Evolutionary conservation across 2,888 invertebrate genomes (phyloP).

Genomic region (Trichopoda pennipes): DNA sequence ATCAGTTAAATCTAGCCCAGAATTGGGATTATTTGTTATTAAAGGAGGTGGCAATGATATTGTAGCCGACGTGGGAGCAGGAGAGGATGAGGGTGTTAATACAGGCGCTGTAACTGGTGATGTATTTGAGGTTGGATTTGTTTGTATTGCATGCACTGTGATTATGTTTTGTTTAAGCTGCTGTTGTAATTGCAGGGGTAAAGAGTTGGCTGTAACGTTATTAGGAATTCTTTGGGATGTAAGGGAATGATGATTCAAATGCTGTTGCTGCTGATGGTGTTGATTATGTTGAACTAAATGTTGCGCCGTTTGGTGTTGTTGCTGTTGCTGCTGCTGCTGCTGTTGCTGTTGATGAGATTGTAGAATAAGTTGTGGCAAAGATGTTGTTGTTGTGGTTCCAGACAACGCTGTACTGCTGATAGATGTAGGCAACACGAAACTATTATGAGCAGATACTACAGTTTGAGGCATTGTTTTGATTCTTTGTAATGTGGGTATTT

Average conservation of each 20-base stretch:
- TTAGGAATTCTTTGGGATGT: constrained; percentile 59
- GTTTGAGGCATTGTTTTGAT: constrained; percentile 72
- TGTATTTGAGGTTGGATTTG: constrained; percentile 64
- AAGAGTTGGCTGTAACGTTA: constrained; percentile 53
- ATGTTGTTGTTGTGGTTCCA: constrained; percentile 57
- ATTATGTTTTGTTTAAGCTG: constrained; percentile 71
- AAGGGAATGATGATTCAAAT: constrained; percentile 69
- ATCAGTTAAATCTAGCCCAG: constrained; percentile 21
- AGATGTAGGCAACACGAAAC: constrained; percentile 64
- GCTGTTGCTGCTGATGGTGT: constrained; percentile 65
- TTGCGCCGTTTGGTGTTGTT: constrained; percentile 61
- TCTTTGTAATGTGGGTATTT: constrained; percentile 69
- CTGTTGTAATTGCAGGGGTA: constrained; percentile 67
- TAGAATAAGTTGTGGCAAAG: constrained; percentile 60
- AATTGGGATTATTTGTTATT: constrained; percentile 32
- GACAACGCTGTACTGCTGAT: constrained; percentile 51
- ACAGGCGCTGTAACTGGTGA: constrained; percentile 63
- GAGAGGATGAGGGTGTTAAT: constrained; percentile 72
- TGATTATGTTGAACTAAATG: constrained; percentile 55
- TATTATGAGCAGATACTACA: constrained; percentile 65
- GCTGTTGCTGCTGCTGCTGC: constrained; percentile 70
- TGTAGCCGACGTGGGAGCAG: constrained; percentile 77
- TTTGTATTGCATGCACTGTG: constrained; percentile 71
- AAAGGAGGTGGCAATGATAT: constrained; percentile 56
- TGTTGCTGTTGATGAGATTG: constrained; percentile 70